Percentiles rank a stretch among this genome's conserved stretches.
Evolutionary conservation across 2,113 vertebrate species (phyloP).

Genomic region (Smithornis capensis): DNA sequence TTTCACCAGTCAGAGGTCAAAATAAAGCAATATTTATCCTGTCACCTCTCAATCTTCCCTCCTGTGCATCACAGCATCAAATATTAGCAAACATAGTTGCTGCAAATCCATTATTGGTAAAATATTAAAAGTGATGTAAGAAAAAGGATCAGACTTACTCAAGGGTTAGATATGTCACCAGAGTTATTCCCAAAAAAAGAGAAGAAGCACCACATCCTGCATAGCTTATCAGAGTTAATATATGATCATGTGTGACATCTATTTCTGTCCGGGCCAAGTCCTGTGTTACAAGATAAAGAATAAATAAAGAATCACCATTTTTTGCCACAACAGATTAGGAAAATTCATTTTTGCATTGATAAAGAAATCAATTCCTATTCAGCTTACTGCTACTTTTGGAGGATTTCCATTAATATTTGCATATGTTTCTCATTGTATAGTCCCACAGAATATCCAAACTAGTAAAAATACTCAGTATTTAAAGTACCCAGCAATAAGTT

Average conservation of each 20-base stretch:
- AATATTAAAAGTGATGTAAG: not conserved
- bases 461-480: not conserved
- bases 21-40: not conserved
- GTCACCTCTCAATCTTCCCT: not conserved
- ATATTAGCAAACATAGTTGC: not conserved
- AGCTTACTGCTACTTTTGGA: not conserved
- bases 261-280: conserved; percentile 73
- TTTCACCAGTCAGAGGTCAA: not conserved
- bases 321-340: not conserved
- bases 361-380: not conserved
- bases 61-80: not conserved
- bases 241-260: conserved; percentile 47
- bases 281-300: conserved; percentile 65
- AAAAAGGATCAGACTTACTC: conserved; percentile 76
- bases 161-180: conserved; percentile 82
- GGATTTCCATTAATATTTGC: not conserved
- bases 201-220: conserved; percentile 84
- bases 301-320: not conserved
- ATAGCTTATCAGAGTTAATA: conserved; percentile 81
- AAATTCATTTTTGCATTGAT: not conserved
- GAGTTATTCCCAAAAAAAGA: conserved; percentile 82
- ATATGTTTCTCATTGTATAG: not conserved
- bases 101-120: not conserved
- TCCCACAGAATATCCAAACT: not conserved
- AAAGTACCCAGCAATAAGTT: not conserved